Conservation (phyloP, 2,797 vertebrate species). For the Astyanax mexicanus region DNA sequence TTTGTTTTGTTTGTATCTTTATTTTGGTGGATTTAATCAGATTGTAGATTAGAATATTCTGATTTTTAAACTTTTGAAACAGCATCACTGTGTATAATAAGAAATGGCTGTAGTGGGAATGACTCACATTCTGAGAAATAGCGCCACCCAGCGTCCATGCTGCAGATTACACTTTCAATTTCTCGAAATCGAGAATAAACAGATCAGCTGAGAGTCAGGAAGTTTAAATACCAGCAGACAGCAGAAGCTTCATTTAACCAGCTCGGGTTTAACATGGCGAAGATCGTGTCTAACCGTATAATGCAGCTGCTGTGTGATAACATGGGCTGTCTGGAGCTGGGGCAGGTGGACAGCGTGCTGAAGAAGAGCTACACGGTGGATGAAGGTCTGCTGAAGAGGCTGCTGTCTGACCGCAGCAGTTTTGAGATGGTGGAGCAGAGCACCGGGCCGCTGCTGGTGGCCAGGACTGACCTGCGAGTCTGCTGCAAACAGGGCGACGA, state of each 20-base stretch:
- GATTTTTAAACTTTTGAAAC: no score
- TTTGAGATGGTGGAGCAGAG: slow-evolving; percentile 57
- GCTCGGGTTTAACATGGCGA: slow-evolving; percentile 63
- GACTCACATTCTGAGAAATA: neutral
- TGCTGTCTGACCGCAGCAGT: slow-evolving; percentile 61
- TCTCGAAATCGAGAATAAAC: neutral
- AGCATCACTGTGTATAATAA: no score
- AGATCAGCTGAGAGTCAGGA: neutral
- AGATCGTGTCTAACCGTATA: slow-evolving; percentile 54
- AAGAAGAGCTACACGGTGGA: slow-evolving; percentile 46
- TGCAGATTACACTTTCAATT: slow-evolving; percentile 17
- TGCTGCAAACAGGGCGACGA: slow-evolving; percentile 69
- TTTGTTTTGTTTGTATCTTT: no score
- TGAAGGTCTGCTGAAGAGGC: slow-evolving; percentile 15
- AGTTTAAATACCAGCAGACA: slow-evolving; percentile 79
- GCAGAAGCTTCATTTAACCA: neutral
- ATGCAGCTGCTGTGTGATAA: slow-evolving; percentile 67
- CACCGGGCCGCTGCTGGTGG: slow-evolving; percentile 65
- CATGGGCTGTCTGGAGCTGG: slow-evolving; percentile 67
- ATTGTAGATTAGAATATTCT: no score
- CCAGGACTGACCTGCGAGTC: slow-evolving; percentile 76
- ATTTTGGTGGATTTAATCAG: no score
- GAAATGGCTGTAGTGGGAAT: no score
- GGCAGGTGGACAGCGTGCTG: slow-evolving; percentile 57
- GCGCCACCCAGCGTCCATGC: no score